Evolutionary conservation across 2,113 vertebrate species (phyloP).

Genomic region (Ageneiosus marmoratus): DNA sequence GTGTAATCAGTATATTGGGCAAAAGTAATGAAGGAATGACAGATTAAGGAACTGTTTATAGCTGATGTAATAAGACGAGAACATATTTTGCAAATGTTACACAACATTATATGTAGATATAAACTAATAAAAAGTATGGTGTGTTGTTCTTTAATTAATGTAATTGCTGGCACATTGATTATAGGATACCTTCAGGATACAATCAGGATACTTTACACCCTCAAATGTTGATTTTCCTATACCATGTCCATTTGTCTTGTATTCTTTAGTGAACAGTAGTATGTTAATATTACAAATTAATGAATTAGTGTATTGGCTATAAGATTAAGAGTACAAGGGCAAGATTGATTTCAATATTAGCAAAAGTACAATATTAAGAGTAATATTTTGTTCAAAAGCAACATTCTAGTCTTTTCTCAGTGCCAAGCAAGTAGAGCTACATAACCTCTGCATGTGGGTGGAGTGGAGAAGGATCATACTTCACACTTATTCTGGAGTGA

Average conservation of each 20-base stretch:
- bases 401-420: background rate
- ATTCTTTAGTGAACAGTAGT: background rate
- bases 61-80: background rate
- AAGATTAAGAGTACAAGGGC: background rate
- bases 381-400: background rate
- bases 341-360: too few relatives aligned
- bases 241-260: background rate
- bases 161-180: background rate
- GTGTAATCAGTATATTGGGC: too few relatives aligned
- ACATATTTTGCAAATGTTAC: too few relatives aligned
- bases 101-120: background rate
- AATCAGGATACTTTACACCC: too few relatives aligned
- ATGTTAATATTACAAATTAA: background rate
- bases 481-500: constrained; percentile 17
- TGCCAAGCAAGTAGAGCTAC: background rate
- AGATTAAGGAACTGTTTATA: background rate
- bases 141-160: background rate
- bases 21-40: background rate
- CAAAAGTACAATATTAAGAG: too few relatives aligned
- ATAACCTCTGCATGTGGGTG: constrained; percentile 16
- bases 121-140: background rate
- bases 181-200: too few relatives aligned
- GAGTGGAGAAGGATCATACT: constrained; percentile 13
- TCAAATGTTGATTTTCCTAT: background rate
- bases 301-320: background rate